Base-by-base conservation (phyloP, 1,140 invertebrate species). In the Bombus pascuorum region DNA sequence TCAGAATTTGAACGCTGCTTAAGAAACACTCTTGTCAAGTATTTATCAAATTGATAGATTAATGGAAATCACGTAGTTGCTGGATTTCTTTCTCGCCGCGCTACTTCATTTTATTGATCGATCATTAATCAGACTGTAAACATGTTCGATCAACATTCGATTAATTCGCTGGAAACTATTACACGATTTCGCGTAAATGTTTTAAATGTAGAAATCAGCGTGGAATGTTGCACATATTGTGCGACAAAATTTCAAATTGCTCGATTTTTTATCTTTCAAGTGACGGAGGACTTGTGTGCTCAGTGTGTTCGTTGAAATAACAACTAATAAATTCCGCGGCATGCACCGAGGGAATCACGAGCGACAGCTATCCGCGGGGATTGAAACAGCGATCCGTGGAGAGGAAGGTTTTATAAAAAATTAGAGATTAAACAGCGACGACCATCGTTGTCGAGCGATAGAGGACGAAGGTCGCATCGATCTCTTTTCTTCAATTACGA, bases 371-470 rank as follows among this genome's bases (percentile, higher is more conserved):
- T 68, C 65, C 65, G 32, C 15, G 34, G 34, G 34, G 22, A 71
- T 39, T 12, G 37, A 28, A n/a, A 71, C 37, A 39, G 22, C 68
- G 18, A 70, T 70, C 65, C 34, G 9, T 32, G 25, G 39, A 42
- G 28, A 6, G 25, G 5, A 8, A 44, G 15, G 13, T 73, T 47
- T 73, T 73, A 3, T 44, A 44, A 32, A 44, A 73, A 73, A 47
- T 73, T 73, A 73, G 28, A 4, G 71, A 13, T 73, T 73, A 73
- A 73, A 73, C 71, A 32, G 71, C 39, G n/a, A 73, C 28, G 42
- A 32, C 10, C 25, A n/a, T 12, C 34, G 68, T 4, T 72, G 70
- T n/a, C 28, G 47, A 37, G 15, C 22, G 34, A 37, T 10, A 37
- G 42, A 79, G 22, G 42, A 47, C 8, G 28, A 25, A 44, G 4